A percentile compares a stretch with the other conserved stretches of the same genome.
These are phyloP conservation scores for Okapia johnstoni DNA, from an alignment of 2,113 vertebrate genomes.

Conservation along the genomic window DNA sequence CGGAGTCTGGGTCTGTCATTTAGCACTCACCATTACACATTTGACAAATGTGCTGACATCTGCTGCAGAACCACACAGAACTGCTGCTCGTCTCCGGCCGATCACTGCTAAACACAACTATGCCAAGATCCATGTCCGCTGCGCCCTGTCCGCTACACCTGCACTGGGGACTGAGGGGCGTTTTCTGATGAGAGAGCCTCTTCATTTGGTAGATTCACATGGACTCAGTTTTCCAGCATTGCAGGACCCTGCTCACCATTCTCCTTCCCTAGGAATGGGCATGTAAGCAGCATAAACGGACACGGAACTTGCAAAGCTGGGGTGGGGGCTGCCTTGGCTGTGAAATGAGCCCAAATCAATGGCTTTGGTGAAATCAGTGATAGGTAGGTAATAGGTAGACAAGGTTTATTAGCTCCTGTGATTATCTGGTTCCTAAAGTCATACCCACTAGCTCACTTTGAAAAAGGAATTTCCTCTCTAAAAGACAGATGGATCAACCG, in stretches of 20 bases:
- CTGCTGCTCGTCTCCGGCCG: background rate
- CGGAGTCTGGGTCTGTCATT: background rate
- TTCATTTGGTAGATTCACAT: background rate
- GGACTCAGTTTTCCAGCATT: background rate
- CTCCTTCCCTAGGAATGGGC: background rate
- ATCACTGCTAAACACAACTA: background rate
- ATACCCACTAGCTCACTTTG: background rate
- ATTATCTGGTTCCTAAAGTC: background rate
- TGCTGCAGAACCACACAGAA: background rate
- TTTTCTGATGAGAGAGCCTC: background rate
- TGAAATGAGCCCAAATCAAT: background rate
- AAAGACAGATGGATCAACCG: background rate
- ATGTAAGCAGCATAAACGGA: rapidly evolving
- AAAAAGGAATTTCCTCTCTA: background rate
- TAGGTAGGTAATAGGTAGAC: background rate
- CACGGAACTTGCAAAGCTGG: rapidly evolving
- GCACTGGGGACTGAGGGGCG: background rate
- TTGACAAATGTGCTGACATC: background rate
- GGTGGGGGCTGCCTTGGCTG: background rate
- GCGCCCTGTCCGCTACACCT: background rate
- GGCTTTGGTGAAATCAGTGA: background rate
- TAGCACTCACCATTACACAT: background rate
- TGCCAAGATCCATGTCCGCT: rapidly evolving
- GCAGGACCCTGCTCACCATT: background rate
- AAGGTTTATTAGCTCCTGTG: background rate